phyloP scores from a whole-genome alignment of 2,888 invertebrate genomes.

The Xylocampa areola region DNA sequence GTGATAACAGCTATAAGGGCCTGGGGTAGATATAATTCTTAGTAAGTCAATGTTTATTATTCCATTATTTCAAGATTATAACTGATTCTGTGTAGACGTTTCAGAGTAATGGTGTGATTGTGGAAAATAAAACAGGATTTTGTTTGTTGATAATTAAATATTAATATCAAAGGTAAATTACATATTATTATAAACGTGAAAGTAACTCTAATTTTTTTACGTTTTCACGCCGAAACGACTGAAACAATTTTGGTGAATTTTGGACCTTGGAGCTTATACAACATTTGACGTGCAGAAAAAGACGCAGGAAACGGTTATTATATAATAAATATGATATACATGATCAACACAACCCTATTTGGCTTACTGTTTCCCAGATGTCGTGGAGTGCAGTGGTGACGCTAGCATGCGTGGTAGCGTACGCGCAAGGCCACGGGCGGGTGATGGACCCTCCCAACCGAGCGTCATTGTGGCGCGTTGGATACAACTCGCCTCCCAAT shows the following conservation, averaged over 20 bases:
- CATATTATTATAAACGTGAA: no score
- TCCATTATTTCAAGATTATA: neutral
- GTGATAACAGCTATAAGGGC: constrained; percentile 20
- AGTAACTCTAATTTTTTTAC: no score
- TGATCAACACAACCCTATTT: no score
- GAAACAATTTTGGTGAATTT: no score
- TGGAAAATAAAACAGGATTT: no score
- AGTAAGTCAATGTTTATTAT: constrained; percentile 12
- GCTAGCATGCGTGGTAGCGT: constrained; percentile 55
- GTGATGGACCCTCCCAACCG: constrained; percentile 94
- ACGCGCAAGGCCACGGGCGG: constrained; percentile 91
- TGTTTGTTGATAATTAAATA: no score
- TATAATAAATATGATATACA: no score
- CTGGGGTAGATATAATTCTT: constrained; percentile 4
- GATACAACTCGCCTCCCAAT: constrained; percentile 93
- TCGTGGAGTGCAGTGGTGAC: constrained; percentile 59
- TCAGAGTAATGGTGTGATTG: neutral
- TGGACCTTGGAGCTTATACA: no score
- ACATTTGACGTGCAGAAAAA: no score
- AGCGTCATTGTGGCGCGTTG: constrained; percentile 95
- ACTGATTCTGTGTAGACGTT: constrained; percentile 15
- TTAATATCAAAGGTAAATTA: no score
- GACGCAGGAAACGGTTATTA: no score
- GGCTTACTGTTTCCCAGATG: constrained; percentile 65
- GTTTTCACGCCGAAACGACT: no score